Base-by-base conservation (phyloP, 1,140 invertebrate species). In the Delia radicum region DNA sequence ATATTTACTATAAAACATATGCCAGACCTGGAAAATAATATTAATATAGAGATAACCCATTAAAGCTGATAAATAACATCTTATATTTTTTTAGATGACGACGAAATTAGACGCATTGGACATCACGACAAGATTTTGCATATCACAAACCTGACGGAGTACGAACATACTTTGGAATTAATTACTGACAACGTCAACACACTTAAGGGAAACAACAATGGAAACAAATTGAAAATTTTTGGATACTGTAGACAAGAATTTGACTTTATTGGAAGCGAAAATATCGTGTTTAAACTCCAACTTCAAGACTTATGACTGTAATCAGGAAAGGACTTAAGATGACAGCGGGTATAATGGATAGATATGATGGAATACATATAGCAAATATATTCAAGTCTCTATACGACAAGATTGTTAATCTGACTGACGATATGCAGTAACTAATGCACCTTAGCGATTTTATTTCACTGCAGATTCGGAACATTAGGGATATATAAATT, bases 261-360 rank as follows among this genome's bases (percentile, higher is more conserved):
- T 28, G 3, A 27, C 27, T 3, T 18, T 65, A 28, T 28, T 27
- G 5, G 12, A 65, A 27, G 27, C 26, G 2, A 65, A 65, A 28
- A 65, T 65, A 27, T 2, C 12, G 3, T 29, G 27, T 15, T 28
- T 65, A 65, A 28, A 65, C n/a, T 27, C 62, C 13, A 26, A n/a
- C n/a, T 29, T 65, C 18, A 72, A 18, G 42, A 3, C 31, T 72
- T 12, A 18, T 18, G 12, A 46, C 18, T 46, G 42, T 72, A 10
- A 15, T 72, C 37, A 33, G 31, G 4, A 72, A 72, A 46, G 69
- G 31, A 72, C 31, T 72, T 5, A 72, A 72, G 42, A n/a, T 42
- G 15, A 8, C 42, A 37, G 69, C 69, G 10, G 69, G 69, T 21
- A 42, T 31, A n/a, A 71, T 71, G 67, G 67, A 71, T 31, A 71